These are phyloP conservation scores for Platichthys stellatus DNA, from an alignment of 2,113 vertebrate genomes.

Conservation along the genomic window DNA sequence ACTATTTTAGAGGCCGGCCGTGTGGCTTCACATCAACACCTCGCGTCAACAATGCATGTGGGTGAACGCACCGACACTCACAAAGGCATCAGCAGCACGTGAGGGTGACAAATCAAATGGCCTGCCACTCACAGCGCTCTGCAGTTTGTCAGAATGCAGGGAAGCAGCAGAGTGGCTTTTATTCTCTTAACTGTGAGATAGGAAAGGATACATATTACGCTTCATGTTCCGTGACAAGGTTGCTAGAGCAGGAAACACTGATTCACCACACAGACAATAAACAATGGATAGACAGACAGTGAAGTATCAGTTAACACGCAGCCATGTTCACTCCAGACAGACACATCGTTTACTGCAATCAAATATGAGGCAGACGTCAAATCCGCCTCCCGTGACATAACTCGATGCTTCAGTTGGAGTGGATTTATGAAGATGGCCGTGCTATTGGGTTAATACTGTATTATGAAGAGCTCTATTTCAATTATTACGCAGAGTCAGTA, in stretches of 20 bases:
- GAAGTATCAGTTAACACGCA: slow-evolving; percentile 19
- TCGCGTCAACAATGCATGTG: slow-evolving; percentile 48
- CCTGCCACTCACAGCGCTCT: not conserved
- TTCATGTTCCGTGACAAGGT: not conserved
- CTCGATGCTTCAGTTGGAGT: slow-evolving; percentile 39
- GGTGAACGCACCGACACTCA: slow-evolving; percentile 39
- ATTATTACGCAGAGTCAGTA: slow-evolving; percentile 61
- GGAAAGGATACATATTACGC: not conserved
- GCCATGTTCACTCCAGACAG: slow-evolving; percentile 16
- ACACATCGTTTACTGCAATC: slow-evolving; percentile 12
- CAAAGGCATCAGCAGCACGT: slow-evolving; percentile 12
- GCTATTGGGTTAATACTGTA: slow-evolving; percentile 79
- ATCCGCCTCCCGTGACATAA: slow-evolving; percentile 41
- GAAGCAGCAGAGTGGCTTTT: not conserved
- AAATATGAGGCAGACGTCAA: slow-evolving; percentile 23
- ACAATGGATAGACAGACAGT: slow-evolving; percentile 23
- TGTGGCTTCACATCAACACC: slow-evolving; percentile 46
- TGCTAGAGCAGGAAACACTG: slow-evolving; percentile 12
- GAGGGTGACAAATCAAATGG: not conserved
- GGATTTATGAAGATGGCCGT: slow-evolving; percentile 45
- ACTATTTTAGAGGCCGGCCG: slow-evolving; percentile 25
- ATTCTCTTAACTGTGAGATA: not conserved
- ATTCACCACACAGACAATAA: slow-evolving; percentile 13
- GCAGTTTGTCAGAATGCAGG: slow-evolving; percentile 15
- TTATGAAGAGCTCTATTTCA: slow-evolving; percentile 70